Base-by-base conservation (phyloP, 2,797 vertebrate species). In the Saguinus oedipus region DNA sequence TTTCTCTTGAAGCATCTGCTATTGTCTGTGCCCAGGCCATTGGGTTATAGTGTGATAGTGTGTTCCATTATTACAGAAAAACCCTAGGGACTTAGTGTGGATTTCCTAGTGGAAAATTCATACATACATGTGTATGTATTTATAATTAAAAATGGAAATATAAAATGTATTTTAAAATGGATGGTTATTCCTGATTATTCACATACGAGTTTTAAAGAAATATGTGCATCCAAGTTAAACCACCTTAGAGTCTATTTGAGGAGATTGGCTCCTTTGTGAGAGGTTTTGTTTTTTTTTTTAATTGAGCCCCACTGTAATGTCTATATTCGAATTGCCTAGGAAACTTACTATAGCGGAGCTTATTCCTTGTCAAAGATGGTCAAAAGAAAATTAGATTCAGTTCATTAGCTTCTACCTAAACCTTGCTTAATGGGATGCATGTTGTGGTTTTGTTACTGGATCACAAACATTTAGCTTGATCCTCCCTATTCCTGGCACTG, bases 1-100 rank as follows among this genome's bases (percentile, higher is more conserved):
- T 96, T 96, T 90, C 90, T 94, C 74, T 44, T 33, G 74, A 96
- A 88, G 88, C 44, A 30, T 92, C 93, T 96, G 81, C 68, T 88
- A 24, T 82, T 94, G 85, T 96, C 88, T 95, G 64, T 61, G 92
- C 78, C 39, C 87, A 94, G 88, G 74, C 86, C 75, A 17, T 44
- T 92, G 74, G 92, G 79, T 90, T 81, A 93, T 1, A 92, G 86
- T 80, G 7, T 75, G 30, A 86, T 4, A 91, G 50, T 75, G 13
- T 74, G 44, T 90, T 81, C 48, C 33, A 83, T 88, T 86, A 72
- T 94, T 87, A 74, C 30, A 76, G 85, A 92, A 33, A 95, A 92
- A 92, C 27, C 44, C 74, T 19, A 30, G 11, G 22, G 68, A 36
- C 46, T 75, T 81, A 61, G 80, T 72, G 84, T 87, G 42, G 44